Evolutionary conservation across 2,797 vertebrate genomes (phyloP), one percentile per base, ranked within the genome.

Genomic region (Ptychadena robeensis): DNA sequence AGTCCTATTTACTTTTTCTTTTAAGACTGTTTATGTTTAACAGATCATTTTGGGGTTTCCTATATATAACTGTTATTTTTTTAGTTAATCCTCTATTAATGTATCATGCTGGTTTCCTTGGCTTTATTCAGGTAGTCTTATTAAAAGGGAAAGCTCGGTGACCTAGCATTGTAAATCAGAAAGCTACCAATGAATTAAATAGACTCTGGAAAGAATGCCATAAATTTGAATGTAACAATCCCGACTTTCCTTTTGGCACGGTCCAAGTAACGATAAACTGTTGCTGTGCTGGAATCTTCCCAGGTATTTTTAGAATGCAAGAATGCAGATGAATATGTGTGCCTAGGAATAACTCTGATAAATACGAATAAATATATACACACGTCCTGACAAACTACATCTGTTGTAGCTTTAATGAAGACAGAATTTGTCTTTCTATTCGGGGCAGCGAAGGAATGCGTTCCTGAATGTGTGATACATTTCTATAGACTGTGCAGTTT

Each of bases 291-390:
- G 83, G 83, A 85, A 85, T 80, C 83, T 85, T 57, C 71, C 83
- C 65, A 85, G 76, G 83, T 81, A 85, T 85, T 81, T 85, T 85
- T 85, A 85, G 83, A 85, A 85, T 85, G 78, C 8, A 80, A 80
- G 82, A 85, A 85, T 85, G 83, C 72, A 75, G 83, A 85, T 85
- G 72, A 80, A 75, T 85, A 76, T 76, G 71, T 76, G 79, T 14
- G 31, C 72, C 83, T 85, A 68, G 78, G 72, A 85, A 85, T 85
- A 85, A 71, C 83, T 85, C 31, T 53, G 82, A 85, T 80, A 84
- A 76, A 85, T 80, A 85, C 12, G 82, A 85, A 85, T 80, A 85
- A 80, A 85, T 85, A 80, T 69, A 85, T 66, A 80, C 44, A 80
- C 44, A 31, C 14, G n/a, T 65, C 64, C 66, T 85, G 73, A 81